Conservation (phyloP, 2,888 invertebrate genomes). For the Pheosia gnoma region DNA sequence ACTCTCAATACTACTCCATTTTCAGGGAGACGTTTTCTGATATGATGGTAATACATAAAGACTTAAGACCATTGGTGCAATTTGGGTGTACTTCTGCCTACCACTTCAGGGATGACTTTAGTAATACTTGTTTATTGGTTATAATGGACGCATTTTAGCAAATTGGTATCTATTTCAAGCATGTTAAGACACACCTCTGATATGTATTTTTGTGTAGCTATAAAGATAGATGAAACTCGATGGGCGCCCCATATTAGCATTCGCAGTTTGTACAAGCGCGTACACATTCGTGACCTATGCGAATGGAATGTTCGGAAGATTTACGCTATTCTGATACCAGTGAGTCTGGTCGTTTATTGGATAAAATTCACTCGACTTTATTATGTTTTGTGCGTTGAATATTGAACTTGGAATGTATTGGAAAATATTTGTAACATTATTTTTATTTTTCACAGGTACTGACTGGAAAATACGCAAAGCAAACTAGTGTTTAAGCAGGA, state of each 20-base stretch:
- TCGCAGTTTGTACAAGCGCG: neutral
- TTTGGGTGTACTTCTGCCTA: too few species aligned
- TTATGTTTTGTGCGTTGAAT: neutral
- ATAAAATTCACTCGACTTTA: neutral
- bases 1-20: too few species aligned
- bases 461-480: neutral
- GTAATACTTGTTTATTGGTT: too few species aligned
- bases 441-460: neutral
- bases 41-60: too few species aligned
- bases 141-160: too few species aligned
- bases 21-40: too few species aligned
- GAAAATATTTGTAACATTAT: neutral
- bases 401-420: neutral
- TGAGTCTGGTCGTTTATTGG: neutral
- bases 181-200: too few species aligned
- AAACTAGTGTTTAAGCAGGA: too few species aligned
- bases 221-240: neutral
- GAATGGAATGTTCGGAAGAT: neutral
- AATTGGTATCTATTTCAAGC: too few species aligned
- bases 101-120: too few species aligned
- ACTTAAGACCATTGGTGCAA: too few species aligned
- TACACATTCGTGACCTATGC: conserved; percentile 4
- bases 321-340: neutral
- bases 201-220: neutral
- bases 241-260: neutral